Conservation (phyloP, 2,113 vertebrate species). For the Zingel zingel region DNA sequence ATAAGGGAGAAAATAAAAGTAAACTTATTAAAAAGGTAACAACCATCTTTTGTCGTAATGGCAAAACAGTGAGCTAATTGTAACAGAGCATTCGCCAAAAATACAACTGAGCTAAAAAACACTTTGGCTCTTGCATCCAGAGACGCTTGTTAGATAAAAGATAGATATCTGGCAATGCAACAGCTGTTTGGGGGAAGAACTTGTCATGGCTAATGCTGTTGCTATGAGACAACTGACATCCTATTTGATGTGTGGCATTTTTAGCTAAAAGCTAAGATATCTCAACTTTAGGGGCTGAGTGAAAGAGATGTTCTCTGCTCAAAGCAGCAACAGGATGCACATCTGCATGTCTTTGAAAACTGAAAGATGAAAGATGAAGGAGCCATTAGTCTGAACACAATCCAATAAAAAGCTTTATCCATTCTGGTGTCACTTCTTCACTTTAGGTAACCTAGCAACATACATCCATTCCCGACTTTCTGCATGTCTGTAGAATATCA, state of each 20-base stretch:
- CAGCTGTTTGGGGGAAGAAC: conserved; percentile 39
- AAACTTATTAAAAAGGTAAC: not conserved
- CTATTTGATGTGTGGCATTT: conserved; percentile 19
- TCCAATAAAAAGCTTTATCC: conserved; percentile 12
- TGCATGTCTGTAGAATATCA: conserved; percentile 7
- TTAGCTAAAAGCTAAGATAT: conserved; percentile 41
- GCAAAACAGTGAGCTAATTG: not conserved
- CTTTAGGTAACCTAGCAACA: conserved; percentile 33
- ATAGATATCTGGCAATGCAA: conserved; percentile 25
- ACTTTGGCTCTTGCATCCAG: conserved; percentile 33
- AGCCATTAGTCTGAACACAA: conserved; percentile 13
- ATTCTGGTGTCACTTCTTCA: conserved; percentile 9
- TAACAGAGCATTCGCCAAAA: conserved; percentile 9
- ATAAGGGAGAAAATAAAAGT: not conserved
- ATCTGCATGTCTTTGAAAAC: not conserved
- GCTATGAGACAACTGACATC: conserved; percentile 56
- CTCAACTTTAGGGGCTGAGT: conserved; percentile 1
- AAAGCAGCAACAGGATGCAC: conserved; percentile 1
- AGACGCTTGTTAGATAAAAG: conserved; percentile 23
- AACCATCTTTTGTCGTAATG: not conserved
- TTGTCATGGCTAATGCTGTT: conserved; percentile 47
- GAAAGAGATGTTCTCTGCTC: conserved; percentile 16
- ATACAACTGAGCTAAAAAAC: conserved; percentile 41
- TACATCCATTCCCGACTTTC: not conserved
- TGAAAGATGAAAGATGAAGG: not conserved